Conservation (phyloP, 2,797 vertebrate genomes). For the Macropus fuliginosus region DNA sequence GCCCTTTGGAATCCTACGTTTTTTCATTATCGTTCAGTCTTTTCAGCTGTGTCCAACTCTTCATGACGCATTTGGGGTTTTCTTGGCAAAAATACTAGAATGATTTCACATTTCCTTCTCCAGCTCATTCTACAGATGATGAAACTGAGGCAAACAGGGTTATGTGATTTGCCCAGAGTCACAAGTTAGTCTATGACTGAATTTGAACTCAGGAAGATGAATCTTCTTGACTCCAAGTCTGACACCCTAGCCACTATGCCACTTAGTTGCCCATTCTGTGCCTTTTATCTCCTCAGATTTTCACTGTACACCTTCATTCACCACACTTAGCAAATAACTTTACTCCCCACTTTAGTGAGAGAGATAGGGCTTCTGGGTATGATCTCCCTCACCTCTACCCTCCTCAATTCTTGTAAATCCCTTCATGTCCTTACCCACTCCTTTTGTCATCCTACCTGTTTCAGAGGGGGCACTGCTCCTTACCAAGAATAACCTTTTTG, state of each 20-base stretch:
- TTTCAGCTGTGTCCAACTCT: background rate
- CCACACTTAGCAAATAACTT: background rate
- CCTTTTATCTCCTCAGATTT: background rate
- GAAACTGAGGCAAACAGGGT: background rate
- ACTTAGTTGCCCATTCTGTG: background rate
- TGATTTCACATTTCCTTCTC: background rate
- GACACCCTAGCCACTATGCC: background rate
- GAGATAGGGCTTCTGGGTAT: background rate
- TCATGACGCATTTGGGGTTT: background rate
- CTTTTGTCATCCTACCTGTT: background rate
- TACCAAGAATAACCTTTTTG: background rate
- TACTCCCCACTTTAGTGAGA: background rate
- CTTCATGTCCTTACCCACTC: background rate
- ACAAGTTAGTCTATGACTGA: background rate
- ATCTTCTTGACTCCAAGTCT: background rate
- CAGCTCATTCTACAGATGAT: background rate
- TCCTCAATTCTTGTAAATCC: background rate
- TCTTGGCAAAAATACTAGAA: background rate
- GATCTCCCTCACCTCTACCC: background rate
- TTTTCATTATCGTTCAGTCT: background rate
- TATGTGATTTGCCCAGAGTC: background rate
- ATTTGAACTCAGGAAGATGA: background rate
- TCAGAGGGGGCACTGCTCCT: background rate
- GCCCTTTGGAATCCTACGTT: background rate
- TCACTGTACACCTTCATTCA: background rate